A percentile compares a stretch with the other conserved stretches of the same genome.
These are phyloP conservation scores for Yasuhikotakia modesta DNA, from an alignment of 2,797 vertebrate species.

Conservation along the genomic window DNA sequence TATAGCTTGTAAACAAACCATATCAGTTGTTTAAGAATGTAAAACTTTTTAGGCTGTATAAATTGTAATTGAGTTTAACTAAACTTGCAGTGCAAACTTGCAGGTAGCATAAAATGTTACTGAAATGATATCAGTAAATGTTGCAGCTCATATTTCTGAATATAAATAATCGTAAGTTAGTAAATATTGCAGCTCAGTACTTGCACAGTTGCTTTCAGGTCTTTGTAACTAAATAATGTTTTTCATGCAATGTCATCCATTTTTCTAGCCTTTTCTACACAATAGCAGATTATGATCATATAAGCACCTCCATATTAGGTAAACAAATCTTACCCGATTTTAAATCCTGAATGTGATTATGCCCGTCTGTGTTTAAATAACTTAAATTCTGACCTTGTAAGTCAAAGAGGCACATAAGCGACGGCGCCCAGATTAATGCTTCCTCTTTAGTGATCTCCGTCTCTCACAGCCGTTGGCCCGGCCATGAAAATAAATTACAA, in stretches of 20 bases:
- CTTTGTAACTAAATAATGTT: background rate
- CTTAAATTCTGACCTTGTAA: conserved; percentile 24
- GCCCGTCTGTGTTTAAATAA: background rate
- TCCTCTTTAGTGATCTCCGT: conserved; percentile 46
- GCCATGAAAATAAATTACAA: conserved; percentile 56
- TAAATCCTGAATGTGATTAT: background rate
- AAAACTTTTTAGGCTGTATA: background rate
- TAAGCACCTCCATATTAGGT: background rate
- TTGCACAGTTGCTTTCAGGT: background rate
- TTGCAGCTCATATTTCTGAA: too few relatives aligned
- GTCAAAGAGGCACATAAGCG: conserved; percentile 15
- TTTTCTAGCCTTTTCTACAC: background rate
- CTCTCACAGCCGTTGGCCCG: conserved; percentile 32
- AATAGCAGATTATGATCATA: background rate
- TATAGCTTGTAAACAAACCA: background rate
- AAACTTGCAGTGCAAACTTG: too few relatives aligned
- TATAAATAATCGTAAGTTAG: too few relatives aligned
- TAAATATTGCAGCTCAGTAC: background rate
- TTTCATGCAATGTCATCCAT: background rate
- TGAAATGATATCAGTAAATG: too few relatives aligned
- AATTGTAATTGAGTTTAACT: too few relatives aligned
- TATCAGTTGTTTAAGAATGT: background rate
- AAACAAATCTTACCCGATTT: background rate
- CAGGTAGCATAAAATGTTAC: background rate
- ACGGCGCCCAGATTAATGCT: conserved; percentile 45